Base-by-base conservation (phyloP, 2,888 invertebrate species). In the Junonia oenone region DNA sequence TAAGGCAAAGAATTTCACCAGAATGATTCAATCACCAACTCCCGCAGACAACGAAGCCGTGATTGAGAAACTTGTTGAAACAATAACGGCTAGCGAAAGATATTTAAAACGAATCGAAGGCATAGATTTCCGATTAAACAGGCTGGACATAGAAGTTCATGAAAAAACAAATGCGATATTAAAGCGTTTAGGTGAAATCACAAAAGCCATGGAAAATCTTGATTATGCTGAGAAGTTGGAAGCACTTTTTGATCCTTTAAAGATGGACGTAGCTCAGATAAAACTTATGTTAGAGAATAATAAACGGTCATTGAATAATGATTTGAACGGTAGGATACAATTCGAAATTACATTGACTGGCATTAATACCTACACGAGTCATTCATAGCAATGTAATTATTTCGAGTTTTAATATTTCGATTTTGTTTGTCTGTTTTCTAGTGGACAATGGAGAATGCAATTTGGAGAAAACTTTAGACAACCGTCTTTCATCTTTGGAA, bases 51-150 rank as follows among this genome's bases (percentile, higher is more conserved):
- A 76, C 58, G 88, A 88, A 4, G 73, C 69, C 4, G 83, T 90
- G 0, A 64, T 88, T 1, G 87, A 90, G 22, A 86, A 81, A 58
- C 64, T 91, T 2, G 72, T 90, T 76, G 87, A 90, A 6, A 77
- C 78, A 1, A 76, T 91, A 22, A 80, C 85, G 1, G 76, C 84
- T 2, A 87, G 83, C 63, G 90, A 89, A 65, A 87, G 81, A 58
- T 89, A 86, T 66, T 71, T 90, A 2, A 88, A 89, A 58, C 88
- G 86, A 69, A 74, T 90, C n/a, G 89, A 90, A 31, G 81, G 78
- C 60, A 85, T 90, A 52, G 84, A 87, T 61, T 90, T 81, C 55
- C 72, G 81, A 69, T 64, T 90, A 17, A 90, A 88, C 58, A 73
- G 89, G 19, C 65, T 89, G 35, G 88, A 89, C 53, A 86, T 85